Conservation (phyloP, 2,797 vertebrate species). For the Furcifer pardalis region DNA sequence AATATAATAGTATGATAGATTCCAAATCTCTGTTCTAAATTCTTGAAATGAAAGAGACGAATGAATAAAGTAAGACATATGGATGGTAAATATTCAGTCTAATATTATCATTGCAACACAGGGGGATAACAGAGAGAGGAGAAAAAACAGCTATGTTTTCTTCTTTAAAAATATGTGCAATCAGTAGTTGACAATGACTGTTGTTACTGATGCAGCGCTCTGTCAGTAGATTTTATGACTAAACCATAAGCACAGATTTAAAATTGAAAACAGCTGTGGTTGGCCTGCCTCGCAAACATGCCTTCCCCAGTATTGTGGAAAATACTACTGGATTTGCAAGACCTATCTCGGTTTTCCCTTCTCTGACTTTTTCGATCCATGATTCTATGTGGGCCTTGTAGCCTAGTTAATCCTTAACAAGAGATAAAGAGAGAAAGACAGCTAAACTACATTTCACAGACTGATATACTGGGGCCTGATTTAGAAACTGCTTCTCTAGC, state of each 20-base stretch:
- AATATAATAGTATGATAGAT: background rate
- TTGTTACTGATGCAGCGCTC: constrained; percentile 41
- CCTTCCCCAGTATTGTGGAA: constrained; percentile 13
- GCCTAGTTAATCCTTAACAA: background rate
- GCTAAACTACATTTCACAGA: background rate
- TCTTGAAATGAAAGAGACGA: background rate
- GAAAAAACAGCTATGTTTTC: background rate
- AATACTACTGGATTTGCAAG: background rate
- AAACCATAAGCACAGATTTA: constrained; percentile 44
- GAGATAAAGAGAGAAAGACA: background rate
- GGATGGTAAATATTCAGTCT: background rate
- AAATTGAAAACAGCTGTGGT: constrained; percentile 58
- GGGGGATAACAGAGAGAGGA: background rate
- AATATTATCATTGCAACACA: background rate
- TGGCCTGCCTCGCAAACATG: constrained; percentile 32
- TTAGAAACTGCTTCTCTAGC: background rate
- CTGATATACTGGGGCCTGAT: background rate
- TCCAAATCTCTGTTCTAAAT: background rate
- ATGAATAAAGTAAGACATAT: background rate
- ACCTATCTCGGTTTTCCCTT: background rate
- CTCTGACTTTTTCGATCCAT: background rate
- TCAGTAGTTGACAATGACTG: constrained; percentile 15
- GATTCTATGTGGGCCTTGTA: background rate
- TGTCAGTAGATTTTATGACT: constrained; percentile 32
- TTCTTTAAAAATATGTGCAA: background rate